Evolutionary conservation across 2,888 invertebrate genomes (phyloP), one percentile per base, ranked within the genome.

Genomic region (Allophyes oxyacanthae): DNA sequence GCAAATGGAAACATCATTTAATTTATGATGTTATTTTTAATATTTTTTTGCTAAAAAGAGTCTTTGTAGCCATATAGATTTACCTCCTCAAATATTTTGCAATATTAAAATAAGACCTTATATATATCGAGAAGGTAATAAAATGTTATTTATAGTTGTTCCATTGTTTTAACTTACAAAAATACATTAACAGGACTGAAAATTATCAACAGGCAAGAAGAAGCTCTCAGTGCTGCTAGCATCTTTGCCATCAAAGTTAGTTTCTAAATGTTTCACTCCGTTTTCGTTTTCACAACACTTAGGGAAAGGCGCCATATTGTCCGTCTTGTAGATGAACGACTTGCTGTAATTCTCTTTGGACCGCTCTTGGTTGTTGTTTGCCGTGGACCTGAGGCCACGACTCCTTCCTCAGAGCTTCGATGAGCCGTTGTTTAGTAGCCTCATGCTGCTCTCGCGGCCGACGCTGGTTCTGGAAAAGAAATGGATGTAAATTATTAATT

Each of bases 331-430:
- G 8, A 81, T 66, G 40, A 83, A 72, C 3, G 85, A 78, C 56
- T 88, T 89, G 82, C 88, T 90, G 72, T 89, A 90, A 81, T 91
- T 90, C 72, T 85, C 84, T 61, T 90, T 84, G 64, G 86, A 85
- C 52, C 86, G 78, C 54, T 84, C 86, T 45, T 78, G 80, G 72
- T 90, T 88, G 79, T 89, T 89, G 78, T 89, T 86, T 75, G 87
- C 86, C 77, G 79, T 67, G 59, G 69, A 75, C 73, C 74, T 40
- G 48, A 79, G 83, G 83, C 87, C 87, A 72, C 65, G 73, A 48
- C 67, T 68, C 88, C 88, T 81, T 70, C 82, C 90, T 94, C 93
- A 94, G 86, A 92, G 92, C 58, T 93, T 93, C 42, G 92, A 92
- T 0, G 91, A 84, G 1, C 93, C 93, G 72, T 93, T 92, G 83